Base-by-base conservation (phyloP, 2,797 vertebrate species). In the Epinephelus coioides region DNA sequence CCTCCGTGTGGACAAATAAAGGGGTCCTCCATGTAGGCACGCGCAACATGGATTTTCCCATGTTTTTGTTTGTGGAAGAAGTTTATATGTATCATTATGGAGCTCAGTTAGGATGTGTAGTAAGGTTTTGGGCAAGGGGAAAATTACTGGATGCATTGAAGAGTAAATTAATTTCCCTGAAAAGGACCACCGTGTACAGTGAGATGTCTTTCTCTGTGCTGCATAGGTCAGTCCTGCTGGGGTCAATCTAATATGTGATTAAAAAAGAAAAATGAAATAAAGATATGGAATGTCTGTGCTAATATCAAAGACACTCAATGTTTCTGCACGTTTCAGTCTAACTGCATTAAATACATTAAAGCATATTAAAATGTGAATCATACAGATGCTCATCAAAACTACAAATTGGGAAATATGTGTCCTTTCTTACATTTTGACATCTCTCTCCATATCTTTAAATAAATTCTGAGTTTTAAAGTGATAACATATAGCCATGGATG, bases 21-120 rank as follows among this genome's bases (percentile, higher is more conserved):
- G 77, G 82, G 86, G 63, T 91, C 83, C 61, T 88, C 84, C 81
- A 43, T 25, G 66, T 34, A 81, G 73, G 84, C 81, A 81, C 72
- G 69, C 84, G 53, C 81, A 75, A 90, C 86, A 79, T 83, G 79
- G 83, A 91, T 87, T 91, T 93, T 92, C 89, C 92, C 89, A 78
- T 89, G 83, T 94, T 94, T 93, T 83, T 93, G 79, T 92, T 94
- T 93, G 82, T 7, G 89, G 91, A 93, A 89, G 85, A 83, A 88
- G 70, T 93, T 90, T 89, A 87, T 88, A 83, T 84, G 82, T 86
- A 77, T 90, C 85, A 69, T 85, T 87, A 86, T 76, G 79, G 73
- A 73, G 74, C 78, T 75, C 69, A 63, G 71, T 66, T 79, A 66
- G 73, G 69, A 83, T 83, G 61, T 83, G 69, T 82, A 76, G 79